A percentile compares a stretch with the other conserved stretches of the same genome.
phyloP scores from a whole-genome alignment of 2,797 vertebrate species.

The Etheostoma perlongum region DNA sequence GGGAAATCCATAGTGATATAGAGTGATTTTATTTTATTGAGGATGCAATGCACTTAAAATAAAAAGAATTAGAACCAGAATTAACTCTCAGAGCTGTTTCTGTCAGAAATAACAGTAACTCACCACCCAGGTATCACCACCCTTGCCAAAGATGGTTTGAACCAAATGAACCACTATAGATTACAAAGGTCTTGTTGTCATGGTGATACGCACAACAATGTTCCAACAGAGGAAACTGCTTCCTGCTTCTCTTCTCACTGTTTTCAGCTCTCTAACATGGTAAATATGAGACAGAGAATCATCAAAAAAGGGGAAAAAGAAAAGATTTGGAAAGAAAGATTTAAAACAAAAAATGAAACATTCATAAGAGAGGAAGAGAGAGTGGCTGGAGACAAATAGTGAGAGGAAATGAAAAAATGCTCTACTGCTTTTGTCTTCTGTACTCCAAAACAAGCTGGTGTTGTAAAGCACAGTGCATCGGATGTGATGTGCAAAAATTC shows the following conservation, averaged over 20 bases:
- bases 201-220: conserved; percentile 23
- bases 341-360: neutral
- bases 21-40: neutral
- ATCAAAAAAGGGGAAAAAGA: neutral
- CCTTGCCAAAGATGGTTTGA: neutral
- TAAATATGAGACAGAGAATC: neutral
- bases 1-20: neutral
- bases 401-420: neutral
- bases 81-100: neutral
- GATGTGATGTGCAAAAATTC: neutral
- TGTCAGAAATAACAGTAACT: neutral
- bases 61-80: neutral
- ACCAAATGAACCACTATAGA: conserved; percentile 8
- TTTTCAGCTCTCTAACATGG: neutral
- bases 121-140: neutral
- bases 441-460: neutral
- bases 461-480: neutral
- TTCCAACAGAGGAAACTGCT: conserved; percentile 6
- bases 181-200: conserved; percentile 27
- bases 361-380: neutral
- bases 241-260: conserved; percentile 13
- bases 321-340: neutral
- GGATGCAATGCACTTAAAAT: neutral
- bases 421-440: neutral
- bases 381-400: neutral